Evolutionary conservation across 2,797 vertebrate species (phyloP).

Genomic region (Podarcis lilfordi): DNA sequence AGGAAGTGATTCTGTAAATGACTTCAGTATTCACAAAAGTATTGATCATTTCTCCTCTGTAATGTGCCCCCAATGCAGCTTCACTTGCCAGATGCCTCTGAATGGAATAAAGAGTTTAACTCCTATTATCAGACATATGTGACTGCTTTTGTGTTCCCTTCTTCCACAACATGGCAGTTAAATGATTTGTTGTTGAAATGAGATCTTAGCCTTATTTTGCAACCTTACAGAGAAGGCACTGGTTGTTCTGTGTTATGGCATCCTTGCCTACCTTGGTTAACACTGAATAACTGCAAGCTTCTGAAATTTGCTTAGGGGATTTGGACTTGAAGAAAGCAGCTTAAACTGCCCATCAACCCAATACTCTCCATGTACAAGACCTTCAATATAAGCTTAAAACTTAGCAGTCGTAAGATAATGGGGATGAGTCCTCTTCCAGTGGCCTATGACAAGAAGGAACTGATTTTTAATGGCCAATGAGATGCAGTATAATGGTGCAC

Average conservation of each 20-base stretch:
- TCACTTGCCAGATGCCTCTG: conserved; percentile 97
- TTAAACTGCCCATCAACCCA: background rate
- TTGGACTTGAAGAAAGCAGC: background rate
- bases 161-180: conserved; percentile 1
- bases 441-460: background rate
- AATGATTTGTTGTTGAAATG: background rate
- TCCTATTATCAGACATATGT: conserved; percentile 76
- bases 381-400: too few relatives aligned
- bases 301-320: background rate
- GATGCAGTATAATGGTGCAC: background rate
- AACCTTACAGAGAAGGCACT: background rate
- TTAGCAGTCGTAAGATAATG: background rate
- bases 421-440: background rate
- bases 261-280: background rate
- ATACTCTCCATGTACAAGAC: background rate
- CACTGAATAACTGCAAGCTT: background rate
- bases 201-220: background rate
- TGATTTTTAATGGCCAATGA: background rate
- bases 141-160: conserved; percentile 55
- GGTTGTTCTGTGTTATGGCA: background rate
- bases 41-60: conserved; percentile 87
- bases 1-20: conserved; percentile 88
- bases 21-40: conserved; percentile 84
- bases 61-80: conserved; percentile 92
- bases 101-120: conserved; percentile 90